phyloP scores from a whole-genome alignment of 2,797 vertebrate species.

The Chlorospingus flavigularis region DNA sequence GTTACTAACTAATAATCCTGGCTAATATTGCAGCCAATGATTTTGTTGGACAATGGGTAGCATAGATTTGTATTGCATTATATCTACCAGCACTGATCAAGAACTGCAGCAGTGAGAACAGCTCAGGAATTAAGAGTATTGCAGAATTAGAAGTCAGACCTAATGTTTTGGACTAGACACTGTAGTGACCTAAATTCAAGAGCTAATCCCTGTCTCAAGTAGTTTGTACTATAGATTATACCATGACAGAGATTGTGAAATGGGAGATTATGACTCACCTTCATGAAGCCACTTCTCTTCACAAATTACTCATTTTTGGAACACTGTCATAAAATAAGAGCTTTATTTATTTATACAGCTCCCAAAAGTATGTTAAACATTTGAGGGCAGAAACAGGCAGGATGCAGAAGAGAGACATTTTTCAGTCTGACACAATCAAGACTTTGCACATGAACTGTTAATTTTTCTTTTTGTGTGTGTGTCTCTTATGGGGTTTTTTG shows the following conservation, averaged over 20 bases:
- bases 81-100: background rate
- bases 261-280: conserved; percentile 57
- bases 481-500: background rate
- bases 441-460: conserved; percentile 16
- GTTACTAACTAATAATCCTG: background rate
- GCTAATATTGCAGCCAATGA: background rate
- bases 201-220: conserved; percentile 22
- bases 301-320: conserved; percentile 54
- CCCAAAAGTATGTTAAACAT: conserved; percentile 20
- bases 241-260: background rate
- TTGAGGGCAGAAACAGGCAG: conserved; percentile 46
- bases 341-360: conserved; percentile 20
- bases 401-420: background rate
- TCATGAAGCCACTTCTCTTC: conserved; percentile 39
- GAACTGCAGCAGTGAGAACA: background rate
- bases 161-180: background rate
- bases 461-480: background rate
- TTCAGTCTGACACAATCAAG: conserved; percentile 5
- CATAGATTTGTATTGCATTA: background rate
- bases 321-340: background rate
- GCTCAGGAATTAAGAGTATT: background rate
- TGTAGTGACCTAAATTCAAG: conserved; percentile 35
- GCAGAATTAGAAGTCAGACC: background rate
- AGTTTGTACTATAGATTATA: background rate
- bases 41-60: background rate